Conservation (phyloP, 2,113 vertebrate genomes). For the Passer domesticus region DNA sequence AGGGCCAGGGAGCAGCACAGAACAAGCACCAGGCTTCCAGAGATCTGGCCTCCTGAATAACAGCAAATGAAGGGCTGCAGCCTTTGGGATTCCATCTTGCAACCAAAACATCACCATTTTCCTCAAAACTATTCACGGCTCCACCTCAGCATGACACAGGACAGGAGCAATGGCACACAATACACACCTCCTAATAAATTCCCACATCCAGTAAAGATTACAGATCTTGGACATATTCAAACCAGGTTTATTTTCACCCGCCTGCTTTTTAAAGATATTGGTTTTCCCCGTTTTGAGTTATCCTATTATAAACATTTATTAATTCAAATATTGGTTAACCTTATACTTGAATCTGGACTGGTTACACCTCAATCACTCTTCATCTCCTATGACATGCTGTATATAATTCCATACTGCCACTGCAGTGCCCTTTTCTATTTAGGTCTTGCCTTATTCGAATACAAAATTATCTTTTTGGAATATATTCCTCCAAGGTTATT, state of each 20-base stretch:
- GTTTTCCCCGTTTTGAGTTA: background rate
- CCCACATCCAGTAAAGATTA: background rate
- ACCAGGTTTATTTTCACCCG: background rate
- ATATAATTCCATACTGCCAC: background rate
- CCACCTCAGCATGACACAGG: background rate
- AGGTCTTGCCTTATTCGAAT: background rate
- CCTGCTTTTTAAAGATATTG: background rate
- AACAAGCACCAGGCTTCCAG: background rate
- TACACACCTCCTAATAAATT: background rate
- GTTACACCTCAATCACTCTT: background rate
- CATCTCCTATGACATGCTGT: background rate
- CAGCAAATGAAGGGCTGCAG: background rate
- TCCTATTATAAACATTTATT: background rate
- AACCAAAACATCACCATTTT: background rate
- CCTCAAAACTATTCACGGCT: background rate
- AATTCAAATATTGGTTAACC: background rate
- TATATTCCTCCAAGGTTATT: background rate
- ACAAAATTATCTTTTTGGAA: background rate
- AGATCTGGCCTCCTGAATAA: background rate
- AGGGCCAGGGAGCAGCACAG: background rate
- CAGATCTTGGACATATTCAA: background rate
- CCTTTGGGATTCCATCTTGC: background rate
- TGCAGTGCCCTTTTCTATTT: background rate
- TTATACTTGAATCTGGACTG: background rate
- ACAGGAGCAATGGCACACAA: background rate